Evolutionary conservation across 1,140 invertebrate species (phyloP).

Genomic region (Medauroidea extradentata): DNA sequence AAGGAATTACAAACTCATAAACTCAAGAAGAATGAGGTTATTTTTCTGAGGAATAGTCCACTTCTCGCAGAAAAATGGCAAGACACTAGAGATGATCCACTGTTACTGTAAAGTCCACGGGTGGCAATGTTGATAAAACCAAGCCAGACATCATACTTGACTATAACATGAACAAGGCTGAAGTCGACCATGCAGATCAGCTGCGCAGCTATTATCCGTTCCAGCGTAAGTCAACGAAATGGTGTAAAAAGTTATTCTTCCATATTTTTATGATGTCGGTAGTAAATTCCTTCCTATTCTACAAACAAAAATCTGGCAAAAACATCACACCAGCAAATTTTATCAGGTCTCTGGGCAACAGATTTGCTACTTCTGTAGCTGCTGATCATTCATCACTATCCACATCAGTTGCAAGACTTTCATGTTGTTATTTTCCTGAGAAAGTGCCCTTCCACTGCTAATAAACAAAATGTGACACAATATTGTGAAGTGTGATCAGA

Average conservation of each 20-base stretch:
- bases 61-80: not conserved
- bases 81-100: not conserved
- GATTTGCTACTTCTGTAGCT: no score
- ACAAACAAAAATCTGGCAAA: constrained; percentile 6
- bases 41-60: not conserved
- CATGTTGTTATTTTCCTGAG: no score
- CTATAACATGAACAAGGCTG: constrained; percentile 41
- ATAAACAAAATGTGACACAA: no score
- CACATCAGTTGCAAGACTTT: no score
- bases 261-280: constrained; percentile 33
- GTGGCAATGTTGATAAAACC: not conserved
- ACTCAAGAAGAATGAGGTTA: not conserved
- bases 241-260: constrained; percentile 40
- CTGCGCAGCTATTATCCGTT: constrained; percentile 35
- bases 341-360: no score
- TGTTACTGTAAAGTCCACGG: not conserved
- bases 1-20: not conserved
- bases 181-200: constrained; percentile 40
- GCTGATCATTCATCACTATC: no score
- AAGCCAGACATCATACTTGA: constrained; percentile 31
- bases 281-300: constrained; percentile 32
- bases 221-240: constrained; percentile 36
- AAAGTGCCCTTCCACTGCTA: no score
- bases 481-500: no score
- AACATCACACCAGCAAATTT: no score